These are phyloP conservation scores for Aurelia coerulea DNA, from an alignment of 30 jellyfish, hydroid and myxozoan genomes.

Conservation along the genomic window DNA sequence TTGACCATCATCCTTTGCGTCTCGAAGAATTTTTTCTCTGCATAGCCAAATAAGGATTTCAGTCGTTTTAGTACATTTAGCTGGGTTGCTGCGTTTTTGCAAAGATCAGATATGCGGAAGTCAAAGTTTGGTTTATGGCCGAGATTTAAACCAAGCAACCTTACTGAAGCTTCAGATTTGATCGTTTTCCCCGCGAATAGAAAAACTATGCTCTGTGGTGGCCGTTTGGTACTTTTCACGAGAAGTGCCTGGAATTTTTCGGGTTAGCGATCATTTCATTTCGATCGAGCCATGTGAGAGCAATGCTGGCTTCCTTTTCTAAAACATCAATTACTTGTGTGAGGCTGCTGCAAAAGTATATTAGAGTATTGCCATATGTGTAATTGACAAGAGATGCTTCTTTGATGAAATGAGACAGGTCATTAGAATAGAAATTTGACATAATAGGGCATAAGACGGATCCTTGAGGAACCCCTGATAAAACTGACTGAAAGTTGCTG, in stretches of 20 bases:
- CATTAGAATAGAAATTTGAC: too few relatives aligned
- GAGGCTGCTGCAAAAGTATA: not conserved
- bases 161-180: conserved; percentile 23
- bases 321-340: not conserved
- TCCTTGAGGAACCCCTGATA: too few relatives aligned
- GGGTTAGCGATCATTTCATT: not conserved
- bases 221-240: not conserved
- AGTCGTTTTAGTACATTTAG: not conserved
- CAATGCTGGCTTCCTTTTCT: conserved; percentile 22
- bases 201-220: conserved; percentile 29
- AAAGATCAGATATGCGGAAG: not conserved
- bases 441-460: too few relatives aligned
- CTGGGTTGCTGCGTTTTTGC: not conserved
- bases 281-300: conserved; percentile 26
- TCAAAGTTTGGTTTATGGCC: conserved; percentile 13
- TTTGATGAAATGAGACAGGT: too few relatives aligned
- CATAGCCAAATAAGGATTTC: not conserved
- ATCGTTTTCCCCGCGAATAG: not conserved
- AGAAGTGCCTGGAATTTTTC: too few relatives aligned
- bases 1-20: too few relatives aligned
- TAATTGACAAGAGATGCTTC: too few relatives aligned
- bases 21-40: not conserved
- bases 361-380: too few relatives aligned
- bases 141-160: conserved; percentile 21
- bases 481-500: too few relatives aligned